phyloP scores from a whole-genome alignment of 1,140 invertebrate genomes.

The Caenorhabditis tropicalis region DNA sequence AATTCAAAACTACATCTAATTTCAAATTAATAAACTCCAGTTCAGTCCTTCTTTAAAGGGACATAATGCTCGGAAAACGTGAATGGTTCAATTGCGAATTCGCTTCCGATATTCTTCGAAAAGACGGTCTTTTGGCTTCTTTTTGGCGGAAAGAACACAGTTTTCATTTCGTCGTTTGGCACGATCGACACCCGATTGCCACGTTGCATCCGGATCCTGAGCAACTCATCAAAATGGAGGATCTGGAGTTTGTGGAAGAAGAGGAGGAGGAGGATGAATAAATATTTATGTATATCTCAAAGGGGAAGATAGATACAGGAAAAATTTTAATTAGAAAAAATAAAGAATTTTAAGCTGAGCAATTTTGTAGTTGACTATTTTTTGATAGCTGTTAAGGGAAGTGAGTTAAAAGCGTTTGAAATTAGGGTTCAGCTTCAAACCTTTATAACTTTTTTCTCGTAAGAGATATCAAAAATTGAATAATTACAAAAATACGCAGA shows the following conservation, averaged over 20 bases:
- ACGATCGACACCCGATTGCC: slow-evolving; percentile 10
- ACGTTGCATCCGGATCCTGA: not conserved
- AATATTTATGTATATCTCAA: not conserved
- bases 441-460: too few species aligned
- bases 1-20: too few species aligned
- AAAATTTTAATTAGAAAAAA: not conserved
- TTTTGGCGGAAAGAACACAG: slow-evolving; percentile 33
- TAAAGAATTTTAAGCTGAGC: not conserved
- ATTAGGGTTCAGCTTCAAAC: too few species aligned
- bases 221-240: not conserved
- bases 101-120: not conserved
- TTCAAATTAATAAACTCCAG: too few species aligned
- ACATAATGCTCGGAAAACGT: not conserved
- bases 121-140: slow-evolving; percentile 34
- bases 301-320: slow-evolving; percentile 78
- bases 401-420: too few species aligned
- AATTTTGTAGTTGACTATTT: too few species aligned
- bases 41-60: too few species aligned
- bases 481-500: too few species aligned
- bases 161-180: slow-evolving; percentile 32
- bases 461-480: too few species aligned
- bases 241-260: not conserved
- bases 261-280: not conserved
- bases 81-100: not conserved
- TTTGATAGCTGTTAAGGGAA: too few species aligned